Percentiles rank a stretch among this genome's conserved stretches.
Conservation (phyloP, 2,888 invertebrate species). For the Zelleria hepariella region DNA sequence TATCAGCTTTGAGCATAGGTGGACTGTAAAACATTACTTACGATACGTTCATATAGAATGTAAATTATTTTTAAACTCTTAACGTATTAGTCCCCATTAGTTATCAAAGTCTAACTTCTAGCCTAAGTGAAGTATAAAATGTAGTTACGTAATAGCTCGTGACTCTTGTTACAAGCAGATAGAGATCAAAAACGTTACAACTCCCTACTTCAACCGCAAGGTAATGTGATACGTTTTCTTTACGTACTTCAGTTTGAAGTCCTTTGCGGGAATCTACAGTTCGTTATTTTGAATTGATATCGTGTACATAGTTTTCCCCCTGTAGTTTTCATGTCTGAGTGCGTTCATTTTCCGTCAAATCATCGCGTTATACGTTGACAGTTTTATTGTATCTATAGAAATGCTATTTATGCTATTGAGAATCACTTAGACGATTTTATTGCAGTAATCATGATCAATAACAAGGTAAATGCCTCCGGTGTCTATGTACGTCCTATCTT, state of each 20-base stretch:
- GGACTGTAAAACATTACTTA: no score
- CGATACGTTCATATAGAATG: no score
- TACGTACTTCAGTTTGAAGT: background rate
- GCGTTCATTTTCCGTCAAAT: slow-evolving; percentile 29
- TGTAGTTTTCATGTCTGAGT: slow-evolving; percentile 34
- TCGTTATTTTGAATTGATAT: background rate
- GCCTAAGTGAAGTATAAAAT: slow-evolving; percentile 25
- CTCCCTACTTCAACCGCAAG: slow-evolving; percentile 23
- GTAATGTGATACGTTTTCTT: slow-evolving; percentile 17
- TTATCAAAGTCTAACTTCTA: background rate
- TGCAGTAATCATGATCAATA: background rate
- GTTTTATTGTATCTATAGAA: slow-evolving; percentile 3
- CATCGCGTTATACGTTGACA: background rate
- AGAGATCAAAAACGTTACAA: slow-evolving; percentile 43
- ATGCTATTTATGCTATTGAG: background rate
- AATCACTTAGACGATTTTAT: background rate
- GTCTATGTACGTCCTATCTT: background rate
- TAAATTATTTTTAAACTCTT: no score
- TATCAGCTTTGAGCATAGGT: no score
- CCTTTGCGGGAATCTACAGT: background rate
- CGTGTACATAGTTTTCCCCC: slow-evolving; percentile 24
- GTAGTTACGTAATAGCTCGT: slow-evolving; percentile 67
- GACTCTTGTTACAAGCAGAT: slow-evolving; percentile 54
- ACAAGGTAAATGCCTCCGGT: background rate
- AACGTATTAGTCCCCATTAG: background rate